phyloP scores from a whole-genome alignment of 2,888 invertebrate species.

The Leptopilina syphax region DNA sequence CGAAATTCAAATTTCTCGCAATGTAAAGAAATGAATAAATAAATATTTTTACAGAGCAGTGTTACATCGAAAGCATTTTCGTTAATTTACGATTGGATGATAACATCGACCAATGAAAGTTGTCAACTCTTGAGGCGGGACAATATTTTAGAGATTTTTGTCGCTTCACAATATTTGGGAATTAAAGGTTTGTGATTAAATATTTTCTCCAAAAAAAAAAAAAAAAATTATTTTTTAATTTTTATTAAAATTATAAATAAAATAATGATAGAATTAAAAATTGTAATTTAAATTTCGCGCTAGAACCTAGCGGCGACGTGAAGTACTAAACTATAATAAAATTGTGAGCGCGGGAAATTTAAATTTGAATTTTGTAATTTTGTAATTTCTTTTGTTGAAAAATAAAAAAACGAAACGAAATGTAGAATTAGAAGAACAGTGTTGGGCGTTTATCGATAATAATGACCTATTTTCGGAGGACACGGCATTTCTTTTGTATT shows the following conservation, averaged over 20 bases:
- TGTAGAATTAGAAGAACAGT: constrained; percentile 85
- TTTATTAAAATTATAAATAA: too few relatives aligned
- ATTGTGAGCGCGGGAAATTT: too few relatives aligned
- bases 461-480: constrained; percentile 85
- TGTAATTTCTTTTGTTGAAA: too few relatives aligned
- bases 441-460: constrained; percentile 87
- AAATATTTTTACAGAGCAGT: constrained; percentile 62
- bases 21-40: too few relatives aligned
- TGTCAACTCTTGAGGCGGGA: constrained; percentile 82
- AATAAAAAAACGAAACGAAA: too few relatives aligned
- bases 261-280: too few relatives aligned
- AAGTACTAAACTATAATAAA: too few relatives aligned
- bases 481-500: constrained; percentile 84
- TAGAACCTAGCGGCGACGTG: too few relatives aligned
- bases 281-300: too few relatives aligned
- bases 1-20: too few relatives aligned
- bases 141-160: constrained; percentile 85
- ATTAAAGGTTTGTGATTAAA: constrained; percentile 80
- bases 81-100: constrained; percentile 90
- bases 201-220: not conserved
- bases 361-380: too few relatives aligned
- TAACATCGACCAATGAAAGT: constrained; percentile 81
- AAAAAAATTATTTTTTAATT: too few relatives aligned
- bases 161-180: constrained; percentile 84
- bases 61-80: constrained; percentile 81